Conservation (phyloP, 1,140 invertebrate genomes). For the Pseudomyrmex cubaensis region DNA sequence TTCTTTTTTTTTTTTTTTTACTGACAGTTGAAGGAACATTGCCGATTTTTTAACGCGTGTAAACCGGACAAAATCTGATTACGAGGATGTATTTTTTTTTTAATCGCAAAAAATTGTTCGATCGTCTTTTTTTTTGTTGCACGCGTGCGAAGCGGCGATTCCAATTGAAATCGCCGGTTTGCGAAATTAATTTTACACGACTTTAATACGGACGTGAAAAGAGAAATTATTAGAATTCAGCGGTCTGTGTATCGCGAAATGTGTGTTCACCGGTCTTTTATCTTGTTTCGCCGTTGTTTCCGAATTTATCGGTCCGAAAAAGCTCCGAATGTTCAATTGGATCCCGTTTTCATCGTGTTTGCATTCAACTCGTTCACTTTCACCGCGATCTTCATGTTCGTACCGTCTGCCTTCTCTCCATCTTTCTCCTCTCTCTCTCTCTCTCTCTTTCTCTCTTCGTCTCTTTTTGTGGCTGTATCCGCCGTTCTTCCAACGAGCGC, state of each 20-base stretch:
- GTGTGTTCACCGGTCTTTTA: neutral
- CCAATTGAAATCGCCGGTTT: neutral
- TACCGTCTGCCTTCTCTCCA: neutral
- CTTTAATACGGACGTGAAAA: neutral
- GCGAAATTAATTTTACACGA: neutral
- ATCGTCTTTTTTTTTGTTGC: no score
- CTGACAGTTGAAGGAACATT: neutral
- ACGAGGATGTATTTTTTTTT: neutral
- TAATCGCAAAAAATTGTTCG: no score
- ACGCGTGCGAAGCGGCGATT: neutral
- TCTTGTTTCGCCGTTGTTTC: constrained; percentile 8
- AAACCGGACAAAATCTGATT: neutral
- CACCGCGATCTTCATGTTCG: constrained; percentile 30
- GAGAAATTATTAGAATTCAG: constrained; percentile 3
- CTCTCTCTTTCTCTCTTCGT: constrained; percentile 7
- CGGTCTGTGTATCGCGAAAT: neutral
- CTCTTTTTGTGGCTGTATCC: constrained; percentile 59
- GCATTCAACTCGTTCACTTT: constrained; percentile 47
- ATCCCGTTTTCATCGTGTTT: constrained; percentile 30
- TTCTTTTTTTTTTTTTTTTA: neutral
- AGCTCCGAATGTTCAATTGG: neutral
- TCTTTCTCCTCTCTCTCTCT: neutral
- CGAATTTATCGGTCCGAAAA: constrained; percentile 7
- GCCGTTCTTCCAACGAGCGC: constrained; percentile 25
- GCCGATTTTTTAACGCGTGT: neutral